phyloP scores from a whole-genome alignment of 2,888 invertebrate species.

The Eulithis testata region DNA sequence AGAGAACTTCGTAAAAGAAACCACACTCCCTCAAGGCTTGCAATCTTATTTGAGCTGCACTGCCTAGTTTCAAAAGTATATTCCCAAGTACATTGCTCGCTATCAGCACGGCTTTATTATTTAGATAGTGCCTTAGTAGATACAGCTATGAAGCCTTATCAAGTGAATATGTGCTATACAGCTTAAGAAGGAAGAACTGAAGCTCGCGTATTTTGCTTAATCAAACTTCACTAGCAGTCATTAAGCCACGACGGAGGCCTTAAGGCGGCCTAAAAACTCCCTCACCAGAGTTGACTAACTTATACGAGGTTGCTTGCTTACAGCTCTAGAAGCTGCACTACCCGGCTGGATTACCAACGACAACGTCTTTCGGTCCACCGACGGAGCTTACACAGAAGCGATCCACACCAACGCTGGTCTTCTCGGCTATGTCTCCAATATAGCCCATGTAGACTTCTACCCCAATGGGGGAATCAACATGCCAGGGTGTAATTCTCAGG shows the following conservation, averaged over 20 bases:
- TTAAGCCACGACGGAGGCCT: no score
- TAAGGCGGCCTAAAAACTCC: no score
- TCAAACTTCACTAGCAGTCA: no score
- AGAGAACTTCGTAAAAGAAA: no score
- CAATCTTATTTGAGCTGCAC: no score
- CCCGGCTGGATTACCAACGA: constrained; percentile 50
- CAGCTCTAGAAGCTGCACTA: constrained; percentile 51
- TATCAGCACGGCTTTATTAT: no score
- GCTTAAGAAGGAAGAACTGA: constrained; percentile 45
- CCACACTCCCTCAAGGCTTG: no score
- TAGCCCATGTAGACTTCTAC: constrained; percentile 51
- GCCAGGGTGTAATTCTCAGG: constrained; percentile 48
- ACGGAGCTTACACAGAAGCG: constrained; percentile 49
- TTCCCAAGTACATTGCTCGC: no score
- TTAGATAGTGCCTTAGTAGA: no score
- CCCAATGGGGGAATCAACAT: constrained; percentile 51
- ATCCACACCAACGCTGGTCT: constrained; percentile 53
- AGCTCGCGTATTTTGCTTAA: not conserved
- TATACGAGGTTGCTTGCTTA: not conserved
- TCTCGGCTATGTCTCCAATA: constrained; percentile 38
- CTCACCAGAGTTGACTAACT: no score
- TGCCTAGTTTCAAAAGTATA: no score
- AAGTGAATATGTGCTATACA: constrained; percentile 22
- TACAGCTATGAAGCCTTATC: no score
- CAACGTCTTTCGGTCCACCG: constrained; percentile 40